Percentiles rank a stretch among this genome's conserved stretches.
These are phyloP conservation scores for Hylaeus anthracinus DNA, from an alignment of 1,140 invertebrate genomes.

Conservation along the genomic window DNA sequence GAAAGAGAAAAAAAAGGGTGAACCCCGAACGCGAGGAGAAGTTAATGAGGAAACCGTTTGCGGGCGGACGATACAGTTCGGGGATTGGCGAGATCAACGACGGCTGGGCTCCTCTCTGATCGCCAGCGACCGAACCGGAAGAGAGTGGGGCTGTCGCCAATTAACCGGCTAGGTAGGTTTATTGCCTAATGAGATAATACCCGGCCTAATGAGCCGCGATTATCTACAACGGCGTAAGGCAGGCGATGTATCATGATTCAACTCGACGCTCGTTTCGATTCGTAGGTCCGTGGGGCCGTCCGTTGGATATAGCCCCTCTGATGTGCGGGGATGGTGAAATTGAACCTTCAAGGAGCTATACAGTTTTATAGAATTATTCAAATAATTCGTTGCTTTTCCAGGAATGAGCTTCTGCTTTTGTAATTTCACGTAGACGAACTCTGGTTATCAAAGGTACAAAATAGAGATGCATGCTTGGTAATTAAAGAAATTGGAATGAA, in stretches of 20 bases:
- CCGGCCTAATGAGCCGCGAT: conserved; percentile 72
- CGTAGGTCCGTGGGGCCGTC: not conserved
- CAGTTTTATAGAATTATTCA: no score
- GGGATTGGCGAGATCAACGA: conserved; percentile 62
- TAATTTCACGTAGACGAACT: no score
- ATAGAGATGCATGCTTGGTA: no score
- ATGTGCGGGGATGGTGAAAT: not conserved
- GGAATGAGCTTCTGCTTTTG: not conserved
- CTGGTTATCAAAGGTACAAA: no score
- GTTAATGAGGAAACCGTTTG: conserved; percentile 72
- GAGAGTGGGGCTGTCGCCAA: conserved; percentile 66
- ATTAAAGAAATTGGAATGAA: no score
- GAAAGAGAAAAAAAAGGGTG: conserved; percentile 14
- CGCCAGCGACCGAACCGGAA: conserved; percentile 57
- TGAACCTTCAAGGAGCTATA: not conserved
- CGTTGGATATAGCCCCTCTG: not conserved
- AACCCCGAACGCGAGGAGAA: conserved; percentile 42
- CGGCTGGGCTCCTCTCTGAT: conserved; percentile 56
- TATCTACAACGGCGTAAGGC: conserved; percentile 63
- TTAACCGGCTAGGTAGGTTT: conserved; percentile 72
- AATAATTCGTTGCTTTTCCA: no score
- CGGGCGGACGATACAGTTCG: conserved; percentile 59
- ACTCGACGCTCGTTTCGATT: conserved; percentile 21
- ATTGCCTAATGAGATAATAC: conserved; percentile 77
- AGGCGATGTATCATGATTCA: conserved; percentile 33